These are phyloP conservation scores for Spea hammondii DNA, from an alignment of 2,797 vertebrate genomes.

Conservation along the genomic window DNA sequence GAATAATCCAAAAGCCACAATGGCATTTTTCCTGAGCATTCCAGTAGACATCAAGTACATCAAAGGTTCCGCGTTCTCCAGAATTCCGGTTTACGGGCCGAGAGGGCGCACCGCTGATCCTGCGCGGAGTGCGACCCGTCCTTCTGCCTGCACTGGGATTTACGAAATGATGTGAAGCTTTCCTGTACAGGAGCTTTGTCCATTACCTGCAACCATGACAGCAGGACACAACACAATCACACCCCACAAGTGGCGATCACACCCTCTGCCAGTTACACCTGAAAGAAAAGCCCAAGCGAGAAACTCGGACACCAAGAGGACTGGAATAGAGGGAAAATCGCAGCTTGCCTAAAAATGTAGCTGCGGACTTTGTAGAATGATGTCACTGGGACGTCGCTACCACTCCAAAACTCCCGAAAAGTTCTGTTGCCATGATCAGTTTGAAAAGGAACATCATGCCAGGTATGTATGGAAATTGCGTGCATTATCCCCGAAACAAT, in stretches of 20 bases:
- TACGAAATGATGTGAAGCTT: background rate
- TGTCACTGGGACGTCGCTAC: background rate
- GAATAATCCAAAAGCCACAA: too few species aligned
- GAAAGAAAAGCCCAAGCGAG: background rate
- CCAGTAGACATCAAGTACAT: too few species aligned
- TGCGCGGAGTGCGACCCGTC: too few species aligned
- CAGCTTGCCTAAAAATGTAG: background rate
- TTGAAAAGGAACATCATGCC: background rate
- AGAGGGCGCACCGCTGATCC: too few species aligned
- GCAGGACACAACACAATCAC: slow-evolving; percentile 48
- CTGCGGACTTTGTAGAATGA: background rate
- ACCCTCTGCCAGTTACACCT: slow-evolving; percentile 9
- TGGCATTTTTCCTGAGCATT: too few species aligned
- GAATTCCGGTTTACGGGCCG: too few species aligned
- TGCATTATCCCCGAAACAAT: too few species aligned
- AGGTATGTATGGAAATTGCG: background rate
- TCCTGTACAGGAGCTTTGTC: slow-evolving; percentile 22
- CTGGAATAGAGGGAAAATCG: background rate
- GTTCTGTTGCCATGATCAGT: background rate
- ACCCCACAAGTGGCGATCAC: slow-evolving; percentile 38
- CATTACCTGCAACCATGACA: slow-evolving; percentile 45
- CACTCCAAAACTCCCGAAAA: background rate
- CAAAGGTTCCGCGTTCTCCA: too few species aligned
- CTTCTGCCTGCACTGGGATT: too few species aligned
- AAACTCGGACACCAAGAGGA: background rate